Evolutionary conservation across 2,888 invertebrate genomes (phyloP).

Genomic region (Cephus sareptanus): DNA sequence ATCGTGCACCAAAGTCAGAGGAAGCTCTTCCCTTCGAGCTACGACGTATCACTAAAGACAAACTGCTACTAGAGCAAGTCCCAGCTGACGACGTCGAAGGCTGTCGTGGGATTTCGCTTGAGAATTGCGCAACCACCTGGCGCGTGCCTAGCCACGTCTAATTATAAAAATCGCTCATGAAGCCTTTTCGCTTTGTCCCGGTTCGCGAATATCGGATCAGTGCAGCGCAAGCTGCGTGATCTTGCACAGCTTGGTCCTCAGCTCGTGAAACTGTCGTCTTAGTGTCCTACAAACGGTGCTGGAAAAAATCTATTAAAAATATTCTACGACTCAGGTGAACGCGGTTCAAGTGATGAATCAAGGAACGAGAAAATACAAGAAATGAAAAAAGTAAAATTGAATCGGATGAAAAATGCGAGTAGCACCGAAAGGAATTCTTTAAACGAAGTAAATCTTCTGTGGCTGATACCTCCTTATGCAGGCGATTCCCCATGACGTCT

Average conservation of each 20-base stretch:
- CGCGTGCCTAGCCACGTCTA: conserved; percentile 18
- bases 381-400: background rate
- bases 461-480: conserved; percentile 34
- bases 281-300: background rate
- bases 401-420: background rate
- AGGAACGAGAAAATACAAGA: background rate
- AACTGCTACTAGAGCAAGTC: background rate
- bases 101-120: background rate
- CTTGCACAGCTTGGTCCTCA: background rate
- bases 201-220: background rate
- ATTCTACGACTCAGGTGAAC: background rate
- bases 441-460: background rate
- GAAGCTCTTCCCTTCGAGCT: background rate
- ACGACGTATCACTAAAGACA: background rate
- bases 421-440: background rate
- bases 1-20: conserved; percentile 2
- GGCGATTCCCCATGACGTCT: conserved; percentile 50
- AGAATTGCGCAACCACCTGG: conserved; percentile 20
- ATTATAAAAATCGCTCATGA: conserved; percentile 21
- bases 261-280: background rate
- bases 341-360: background rate
- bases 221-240: background rate
- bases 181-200: background rate
- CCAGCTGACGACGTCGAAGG: background rate
- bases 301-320: background rate